Evolutionary conservation across 2,888 invertebrate species (phyloP), one percentile per base, ranked within the genome.

Genomic region (Ormia ochracea): DNA sequence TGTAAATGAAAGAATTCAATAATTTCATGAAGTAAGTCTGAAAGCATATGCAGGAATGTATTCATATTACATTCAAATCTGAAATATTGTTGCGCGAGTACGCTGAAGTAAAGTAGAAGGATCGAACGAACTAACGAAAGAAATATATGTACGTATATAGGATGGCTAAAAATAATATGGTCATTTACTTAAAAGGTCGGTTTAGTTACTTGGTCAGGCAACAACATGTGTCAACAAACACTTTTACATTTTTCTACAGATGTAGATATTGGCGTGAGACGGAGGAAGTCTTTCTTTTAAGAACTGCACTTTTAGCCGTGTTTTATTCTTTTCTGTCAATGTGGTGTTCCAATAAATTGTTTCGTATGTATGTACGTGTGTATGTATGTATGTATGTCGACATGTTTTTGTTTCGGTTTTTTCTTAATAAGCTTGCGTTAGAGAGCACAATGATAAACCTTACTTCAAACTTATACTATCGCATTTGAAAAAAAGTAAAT

Each of bases 381-480:
- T 26, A 31, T 7, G 17, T 33, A 21, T 36, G n/a, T 9, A 50
- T 14, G 7, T 12, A 36, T 14, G 38, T 48, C 28, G 31, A 9
- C 28, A 66, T n/a, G 23, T 38, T 14, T 45, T 41, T 78, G 19
- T 66, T 56, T 6, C 59, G 65, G 26, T 58, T 66, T 61, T 59
- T n/a, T 59, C 31, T 45, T 65, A 65, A 65, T 54, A 73, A 73
- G 38, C 65, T 54, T 45, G 69, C 76, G 33, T 61, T 69, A 69
- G 61, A 76, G 63, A 63, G 36, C 52, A 36, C 36, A 38, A 48
- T 52, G 59, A 43, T 61, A 54, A 56, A 63, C 59, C 59, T 76
- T 69, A 63, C 76, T 38, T 76, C 76, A 31, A 69, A 10, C 48
- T 28, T 56, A 56, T 63, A 68, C 63, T 69, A 76, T 76, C 76